A percentile compares a stretch with the other conserved stretches of the same genome.
Conservation (phyloP, 2,113 vertebrate species). For the Morphnarchus princeps region DNA sequence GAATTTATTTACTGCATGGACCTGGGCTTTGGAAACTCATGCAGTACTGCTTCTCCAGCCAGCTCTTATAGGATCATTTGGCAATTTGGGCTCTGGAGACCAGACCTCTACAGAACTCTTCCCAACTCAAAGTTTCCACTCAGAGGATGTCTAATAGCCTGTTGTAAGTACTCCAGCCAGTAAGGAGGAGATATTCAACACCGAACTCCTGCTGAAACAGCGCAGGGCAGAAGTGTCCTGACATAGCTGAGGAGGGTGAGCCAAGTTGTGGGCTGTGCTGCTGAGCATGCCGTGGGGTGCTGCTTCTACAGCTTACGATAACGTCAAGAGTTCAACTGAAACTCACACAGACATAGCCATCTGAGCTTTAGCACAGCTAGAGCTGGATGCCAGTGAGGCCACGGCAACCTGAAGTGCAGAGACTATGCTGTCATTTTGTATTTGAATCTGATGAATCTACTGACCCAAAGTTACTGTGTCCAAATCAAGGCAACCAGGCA, state of each 20-base stretch:
- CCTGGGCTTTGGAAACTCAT: background rate
- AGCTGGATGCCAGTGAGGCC: background rate
- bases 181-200: background rate
- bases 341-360: background rate
- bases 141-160: background rate
- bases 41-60: background rate
- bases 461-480: background rate
- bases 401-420: background rate
- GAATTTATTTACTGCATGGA: background rate
- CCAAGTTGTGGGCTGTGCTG: background rate
- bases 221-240: background rate
- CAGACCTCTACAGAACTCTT: background rate
- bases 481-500: background rate
- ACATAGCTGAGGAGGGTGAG: background rate
- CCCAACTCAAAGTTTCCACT: background rate
- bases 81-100: background rate
- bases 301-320: background rate
- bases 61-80: background rate
- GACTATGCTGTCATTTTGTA: background rate
- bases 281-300: background rate
- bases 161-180: background rate
- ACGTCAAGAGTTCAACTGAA: background rate
- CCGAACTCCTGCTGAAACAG: background rate
- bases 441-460: background rate
- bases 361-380: background rate